Evolutionary conservation across 1,140 invertebrate species (phyloP).

Genomic region (Octopus bimaculoides): DNA sequence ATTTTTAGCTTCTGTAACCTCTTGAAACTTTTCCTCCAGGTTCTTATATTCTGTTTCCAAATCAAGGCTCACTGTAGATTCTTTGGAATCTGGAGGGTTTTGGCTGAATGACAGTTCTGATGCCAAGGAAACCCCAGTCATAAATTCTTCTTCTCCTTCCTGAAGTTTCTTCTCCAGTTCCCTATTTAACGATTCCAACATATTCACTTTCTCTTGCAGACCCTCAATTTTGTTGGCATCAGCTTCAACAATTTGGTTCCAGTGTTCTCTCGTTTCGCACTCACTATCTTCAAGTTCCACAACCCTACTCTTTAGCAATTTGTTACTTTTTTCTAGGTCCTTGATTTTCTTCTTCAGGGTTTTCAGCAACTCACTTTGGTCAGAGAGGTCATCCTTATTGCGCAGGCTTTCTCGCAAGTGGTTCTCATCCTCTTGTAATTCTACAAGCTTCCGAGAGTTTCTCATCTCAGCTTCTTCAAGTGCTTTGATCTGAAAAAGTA

Average conservation of each 20-base stretch:
- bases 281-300: conserved; percentile 48
- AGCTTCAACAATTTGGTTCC: conserved; percentile 45
- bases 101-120: conserved; percentile 36
- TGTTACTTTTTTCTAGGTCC: conserved; percentile 37
- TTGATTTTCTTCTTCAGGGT: conserved; percentile 37
- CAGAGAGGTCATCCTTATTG: conserved; percentile 27
- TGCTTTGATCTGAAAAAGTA: conserved; percentile 2
- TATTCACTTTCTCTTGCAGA: conserved; percentile 45
- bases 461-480: neutral
- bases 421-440: conserved; percentile 25
- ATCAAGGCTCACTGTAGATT: conserved; percentile 9
- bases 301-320: conserved; percentile 31
- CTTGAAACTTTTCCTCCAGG: conserved; percentile 38
- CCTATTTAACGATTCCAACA: conserved; percentile 37
- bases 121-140: conserved; percentile 22
- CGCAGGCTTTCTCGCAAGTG: conserved; percentile 19
- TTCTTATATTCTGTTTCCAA: conserved; percentile 19
- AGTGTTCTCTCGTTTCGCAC: conserved; percentile 45
- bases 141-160: conserved; percentile 36
- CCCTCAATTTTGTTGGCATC: conserved; percentile 40
- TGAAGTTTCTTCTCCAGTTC: conserved; percentile 41
- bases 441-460: conserved; percentile 17
- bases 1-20: conserved; percentile 39
- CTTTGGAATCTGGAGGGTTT: conserved; percentile 31
- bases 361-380: conserved; percentile 27